Evolutionary conservation across 2,888 invertebrate genomes (phyloP).

Genomic region (Habroteleia sp.): DNA sequence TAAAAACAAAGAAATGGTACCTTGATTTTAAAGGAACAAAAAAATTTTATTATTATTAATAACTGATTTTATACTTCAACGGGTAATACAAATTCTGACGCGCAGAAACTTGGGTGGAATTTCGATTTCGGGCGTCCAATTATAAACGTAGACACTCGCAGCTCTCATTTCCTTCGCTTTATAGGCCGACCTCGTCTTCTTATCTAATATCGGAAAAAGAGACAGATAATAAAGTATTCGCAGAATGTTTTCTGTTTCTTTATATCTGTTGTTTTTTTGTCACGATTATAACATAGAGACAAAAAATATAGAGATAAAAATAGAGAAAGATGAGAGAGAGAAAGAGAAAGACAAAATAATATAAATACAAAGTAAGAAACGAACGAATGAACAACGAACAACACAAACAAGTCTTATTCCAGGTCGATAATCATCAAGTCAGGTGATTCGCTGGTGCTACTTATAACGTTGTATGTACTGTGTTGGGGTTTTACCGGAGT

Average conservation of each 20-base stretch:
- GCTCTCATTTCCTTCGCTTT: constrained; percentile 27
- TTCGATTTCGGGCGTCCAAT: constrained; percentile 23
- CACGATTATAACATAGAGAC: constrained; percentile 14
- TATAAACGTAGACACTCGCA: constrained; percentile 18
- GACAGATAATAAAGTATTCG: constrained; percentile 35
- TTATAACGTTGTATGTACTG: constrained; percentile 74
- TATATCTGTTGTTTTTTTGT: background rate
- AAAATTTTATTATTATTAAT: too few relatives aligned
- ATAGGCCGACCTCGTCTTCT: constrained; percentile 26
- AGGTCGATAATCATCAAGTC: constrained; percentile 80
- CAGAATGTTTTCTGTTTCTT: background rate
- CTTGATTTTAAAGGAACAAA: too few relatives aligned
- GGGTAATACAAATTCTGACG: constrained; percentile 6
- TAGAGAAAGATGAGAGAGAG: constrained; percentile 11
- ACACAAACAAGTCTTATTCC: constrained; percentile 70
- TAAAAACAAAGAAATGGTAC: too few relatives aligned
- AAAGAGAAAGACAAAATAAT: constrained; percentile 15
- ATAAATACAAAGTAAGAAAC: background rate
- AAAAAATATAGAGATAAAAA: background rate
- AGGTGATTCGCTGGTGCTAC: constrained; percentile 79
- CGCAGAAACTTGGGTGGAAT: constrained; percentile 9
- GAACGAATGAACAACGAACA: constrained; percentile 26
- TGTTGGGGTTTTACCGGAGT: constrained; percentile 74
- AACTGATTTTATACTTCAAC: too few relatives aligned
- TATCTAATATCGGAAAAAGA: constrained; percentile 47